Evolutionary conservation across 2,888 invertebrate species (phyloP), one percentile per base, ranked within the genome.

Genomic region (Cantharis rufa): DNA sequence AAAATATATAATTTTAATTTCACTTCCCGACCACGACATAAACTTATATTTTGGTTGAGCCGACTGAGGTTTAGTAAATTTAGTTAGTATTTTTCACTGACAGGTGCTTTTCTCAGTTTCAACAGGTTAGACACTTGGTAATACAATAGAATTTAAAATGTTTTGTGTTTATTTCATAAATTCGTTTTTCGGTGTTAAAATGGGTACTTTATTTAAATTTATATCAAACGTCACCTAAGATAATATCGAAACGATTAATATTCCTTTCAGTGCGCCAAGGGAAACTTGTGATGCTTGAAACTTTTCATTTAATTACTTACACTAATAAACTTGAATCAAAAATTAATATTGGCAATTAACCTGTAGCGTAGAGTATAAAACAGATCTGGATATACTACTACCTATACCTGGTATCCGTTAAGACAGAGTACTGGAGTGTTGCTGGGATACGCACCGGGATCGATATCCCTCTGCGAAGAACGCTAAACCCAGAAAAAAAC

Each of bases 401-500:
- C 15, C 21, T 68, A 32, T 71, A 74, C 76, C 76, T 66, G 79
- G 75, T 70, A 79, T 80, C 81, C 80, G 77, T 28, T 71, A 80
- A 81, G 82, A 80, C 81, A 80, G 80, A 81, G 80, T 48, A 48
- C 48, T 48, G 77, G 78, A 74, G 80, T 82, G 82, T 82, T 82
- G 82, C 82, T 77, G 81, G 82, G 82, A 81, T 80, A 82, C 82
- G 80, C 71, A 74, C 72, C 71, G 72, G 73, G 80, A 80, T 80
- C 80, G 80, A 80, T 80, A 80, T 72, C 73, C 74, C 75, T 77
- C 78, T 75, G 72, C 74, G 70, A 68, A 78, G 77, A 75, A 71
- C 74, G 77, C 68, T 75, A 77, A 72, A 70, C 75, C 75, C 75
- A 77, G 78, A 72, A 78, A 80, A 77, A 78, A 80, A 76, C 74